A percentile compares a stretch with the other conserved stretches of the same genome.
Conservation (phyloP, 1,140 invertebrate species). For the Rhynchophorus ferrugineus region DNA sequence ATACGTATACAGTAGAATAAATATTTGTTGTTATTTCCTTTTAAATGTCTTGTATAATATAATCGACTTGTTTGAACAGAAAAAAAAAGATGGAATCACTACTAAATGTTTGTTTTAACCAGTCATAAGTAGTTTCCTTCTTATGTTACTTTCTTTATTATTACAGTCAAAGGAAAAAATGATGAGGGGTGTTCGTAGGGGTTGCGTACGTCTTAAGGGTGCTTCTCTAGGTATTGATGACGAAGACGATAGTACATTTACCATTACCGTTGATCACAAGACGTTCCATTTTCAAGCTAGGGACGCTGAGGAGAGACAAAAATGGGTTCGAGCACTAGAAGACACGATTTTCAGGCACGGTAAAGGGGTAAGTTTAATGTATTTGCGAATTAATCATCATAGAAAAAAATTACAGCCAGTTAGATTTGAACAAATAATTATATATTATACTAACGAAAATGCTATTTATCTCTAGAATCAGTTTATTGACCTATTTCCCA, state of each 20-base stretch:
- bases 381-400: neutral
- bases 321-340: constrained; percentile 92
- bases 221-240: constrained; percentile 98
- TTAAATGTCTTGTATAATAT: no score
- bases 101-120: no score
- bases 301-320: constrained; percentile 87
- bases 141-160: no score
- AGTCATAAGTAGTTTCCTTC: no score
- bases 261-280: constrained; percentile 97
- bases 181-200: constrained; percentile 89
- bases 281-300: constrained; percentile 98
- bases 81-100: no score
- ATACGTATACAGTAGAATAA: no score
- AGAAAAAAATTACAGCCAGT: neutral
- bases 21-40: no score
- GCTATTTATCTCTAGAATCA: no score
- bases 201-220: constrained; percentile 88
- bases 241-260: constrained; percentile 98
- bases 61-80: no score
- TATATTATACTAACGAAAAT: no score
- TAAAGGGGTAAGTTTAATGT: constrained; percentile 43
- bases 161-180: constrained; percentile 97
- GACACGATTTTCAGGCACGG: constrained; percentile 85
- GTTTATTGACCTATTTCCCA: no score
- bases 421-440: neutral